These are phyloP conservation scores for Nothobranchius kuhntae DNA, from an alignment of 2,113 vertebrate species.

Conservation along the genomic window DNA sequence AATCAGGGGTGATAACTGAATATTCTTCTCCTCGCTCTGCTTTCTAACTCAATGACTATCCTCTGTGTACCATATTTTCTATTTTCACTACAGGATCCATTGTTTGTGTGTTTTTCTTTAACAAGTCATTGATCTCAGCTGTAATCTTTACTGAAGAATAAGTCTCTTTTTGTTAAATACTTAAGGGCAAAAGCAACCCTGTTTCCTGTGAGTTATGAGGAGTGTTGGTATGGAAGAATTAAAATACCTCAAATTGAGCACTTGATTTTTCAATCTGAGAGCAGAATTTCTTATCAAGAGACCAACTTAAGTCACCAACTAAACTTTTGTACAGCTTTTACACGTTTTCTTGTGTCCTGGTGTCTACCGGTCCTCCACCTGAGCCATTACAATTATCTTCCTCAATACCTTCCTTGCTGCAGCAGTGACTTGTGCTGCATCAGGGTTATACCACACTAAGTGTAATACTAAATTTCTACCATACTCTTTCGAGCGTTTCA, in stretches of 20 bases:
- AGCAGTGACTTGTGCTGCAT: too few species aligned
- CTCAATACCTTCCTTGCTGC: too few species aligned
- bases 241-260: constrained; percentile 3
- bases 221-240: constrained; percentile 13
- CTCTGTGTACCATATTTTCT: not conserved
- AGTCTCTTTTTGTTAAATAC: not conserved
- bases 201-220: constrained; percentile 44
- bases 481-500: too few species aligned
- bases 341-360: too few species aligned
- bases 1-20: constrained; percentile 18
- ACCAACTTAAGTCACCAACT: too few species aligned
- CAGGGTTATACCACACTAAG: too few species aligned
- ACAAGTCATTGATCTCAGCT: not conserved
- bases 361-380: too few species aligned
- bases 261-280: too few species aligned
- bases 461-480: too few species aligned
- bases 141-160: not conserved
- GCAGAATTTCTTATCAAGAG: too few species aligned
- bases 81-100: not conserved
- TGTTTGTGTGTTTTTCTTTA: not conserved
- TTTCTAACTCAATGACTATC: not conserved
- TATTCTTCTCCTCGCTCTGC: constrained; percentile 1
- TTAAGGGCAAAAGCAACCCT: constrained; percentile 11
- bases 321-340: too few species aligned
- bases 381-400: too few species aligned